A percentile compares a stretch with the other conserved stretches of the same genome.
Conservation (phyloP, 2,113 vertebrate species). For the Oxyruncus cristatus region DNA sequence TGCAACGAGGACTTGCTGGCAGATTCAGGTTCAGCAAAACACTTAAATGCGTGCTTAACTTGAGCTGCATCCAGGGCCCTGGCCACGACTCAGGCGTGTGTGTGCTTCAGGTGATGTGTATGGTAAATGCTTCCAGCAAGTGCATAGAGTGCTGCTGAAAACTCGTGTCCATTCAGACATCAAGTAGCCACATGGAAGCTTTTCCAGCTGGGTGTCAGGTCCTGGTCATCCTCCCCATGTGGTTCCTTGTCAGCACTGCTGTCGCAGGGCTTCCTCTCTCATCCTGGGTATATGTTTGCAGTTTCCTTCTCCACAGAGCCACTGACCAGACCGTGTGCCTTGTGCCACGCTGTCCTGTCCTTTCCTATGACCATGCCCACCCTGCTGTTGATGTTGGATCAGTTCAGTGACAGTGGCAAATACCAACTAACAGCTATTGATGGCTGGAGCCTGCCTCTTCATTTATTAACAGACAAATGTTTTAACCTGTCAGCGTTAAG, state of each 20-base stretch:
- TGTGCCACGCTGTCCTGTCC: neutral
- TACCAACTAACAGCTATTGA: neutral
- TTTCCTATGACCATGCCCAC: neutral
- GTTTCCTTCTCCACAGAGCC: neutral
- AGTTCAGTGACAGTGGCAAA: neutral
- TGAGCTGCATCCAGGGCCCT: neutral
- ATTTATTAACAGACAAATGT: neutral
- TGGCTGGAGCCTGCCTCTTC: neutral
- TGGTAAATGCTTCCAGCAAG: neutral
- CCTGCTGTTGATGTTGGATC: neutral
- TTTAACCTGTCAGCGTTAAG: neutral
- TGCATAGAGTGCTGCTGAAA: neutral
- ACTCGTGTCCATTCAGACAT: accelerated
- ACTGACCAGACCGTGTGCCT: neutral
- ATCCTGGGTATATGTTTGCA: neutral
- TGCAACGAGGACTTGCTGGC: neutral
- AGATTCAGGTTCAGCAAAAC: neutral
- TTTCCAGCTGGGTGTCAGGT: neutral
- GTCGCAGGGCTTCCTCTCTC: neutral
- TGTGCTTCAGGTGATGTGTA: neutral
- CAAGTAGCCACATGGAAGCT: neutral
- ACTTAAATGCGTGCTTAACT: neutral
- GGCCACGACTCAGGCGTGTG: accelerated
- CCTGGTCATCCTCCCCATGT: neutral
- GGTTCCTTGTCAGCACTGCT: neutral